These are phyloP conservation scores for Corythornis leucogaster DNA, from an alignment of 2,797 vertebrate species.

Conservation along the genomic window DNA sequence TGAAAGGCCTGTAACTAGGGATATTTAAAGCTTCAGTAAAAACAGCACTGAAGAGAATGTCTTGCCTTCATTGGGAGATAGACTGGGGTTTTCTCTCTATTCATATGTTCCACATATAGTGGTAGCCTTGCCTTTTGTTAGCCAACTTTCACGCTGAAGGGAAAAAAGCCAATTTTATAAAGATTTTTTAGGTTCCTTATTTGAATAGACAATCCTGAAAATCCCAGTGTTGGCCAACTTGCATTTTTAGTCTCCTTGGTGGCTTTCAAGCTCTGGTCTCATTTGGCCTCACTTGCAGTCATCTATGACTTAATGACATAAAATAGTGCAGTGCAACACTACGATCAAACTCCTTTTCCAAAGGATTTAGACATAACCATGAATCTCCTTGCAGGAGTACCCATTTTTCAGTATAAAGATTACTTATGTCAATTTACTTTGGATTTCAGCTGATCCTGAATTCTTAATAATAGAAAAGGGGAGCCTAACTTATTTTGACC, in stretches of 20 bases:
- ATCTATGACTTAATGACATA: not conserved
- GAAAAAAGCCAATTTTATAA: constrained; percentile 43
- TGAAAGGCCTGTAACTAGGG: constrained; percentile 54
- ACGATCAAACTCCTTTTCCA: not conserved
- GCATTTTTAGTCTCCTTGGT: not conserved
- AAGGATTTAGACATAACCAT: not conserved
- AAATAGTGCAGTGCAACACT: not conserved
- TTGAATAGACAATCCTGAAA: constrained; percentile 44
- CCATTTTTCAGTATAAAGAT: not conserved
- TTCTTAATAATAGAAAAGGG: constrained; percentile 15
- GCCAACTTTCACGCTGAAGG: constrained; percentile 29
- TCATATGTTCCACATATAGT: constrained; percentile 48
- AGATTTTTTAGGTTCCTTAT: constrained; percentile 37
- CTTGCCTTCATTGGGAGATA: constrained; percentile 49
- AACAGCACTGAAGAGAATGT: constrained; percentile 34
- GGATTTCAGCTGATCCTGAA: constrained; percentile 42
- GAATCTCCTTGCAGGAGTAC: not conserved
- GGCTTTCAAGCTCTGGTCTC: not conserved
- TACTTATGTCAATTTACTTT: constrained; percentile 24
- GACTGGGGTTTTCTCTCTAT: constrained; percentile 53
- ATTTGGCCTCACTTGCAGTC: not conserved
- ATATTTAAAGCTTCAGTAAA: constrained; percentile 64
- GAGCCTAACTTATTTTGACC: constrained; percentile 1
- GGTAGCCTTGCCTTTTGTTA: constrained; percentile 48
- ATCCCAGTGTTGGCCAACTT: constrained; percentile 3